Evolutionary conservation across 2,113 vertebrate species (phyloP).

Genomic region (Clupea harengus): DNA sequence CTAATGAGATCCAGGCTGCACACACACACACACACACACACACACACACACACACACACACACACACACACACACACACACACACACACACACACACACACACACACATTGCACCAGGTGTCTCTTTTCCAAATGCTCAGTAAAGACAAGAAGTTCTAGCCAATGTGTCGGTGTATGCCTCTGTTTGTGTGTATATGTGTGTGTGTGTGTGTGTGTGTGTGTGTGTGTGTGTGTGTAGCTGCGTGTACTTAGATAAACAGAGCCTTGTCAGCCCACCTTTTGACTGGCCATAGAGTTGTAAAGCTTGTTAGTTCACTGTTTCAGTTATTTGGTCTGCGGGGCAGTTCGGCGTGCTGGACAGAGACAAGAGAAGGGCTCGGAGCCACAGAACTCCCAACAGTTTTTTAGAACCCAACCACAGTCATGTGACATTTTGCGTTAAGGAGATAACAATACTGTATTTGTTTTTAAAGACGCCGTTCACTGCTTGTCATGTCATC

Average conservation of each 20-base stretch:
- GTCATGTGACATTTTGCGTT: neutral
- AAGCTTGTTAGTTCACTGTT: slow-evolving; percentile 55
- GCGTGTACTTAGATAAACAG: neutral
- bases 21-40: neutral
- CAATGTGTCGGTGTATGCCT: slow-evolving; percentile 43
- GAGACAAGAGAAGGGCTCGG: slow-evolving; percentile 22
- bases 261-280: slow-evolving; percentile 33
- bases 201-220: neutral
- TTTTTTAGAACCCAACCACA: neutral
- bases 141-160: neutral
- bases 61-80: neutral
- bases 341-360: slow-evolving; percentile 43
- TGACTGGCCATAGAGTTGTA: slow-evolving; percentile 33
- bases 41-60: neutral
- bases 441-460: neutral
- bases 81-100: neutral
- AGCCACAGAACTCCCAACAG: neutral
- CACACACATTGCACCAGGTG: slow-evolving; percentile 29
- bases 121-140: slow-evolving; percentile 20
- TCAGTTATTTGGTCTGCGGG: slow-evolving; percentile 47
- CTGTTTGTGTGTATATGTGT: neutral
- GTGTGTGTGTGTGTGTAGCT: slow-evolving; percentile 9
- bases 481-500: neutral
- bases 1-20: slow-evolving; percentile 16
- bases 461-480: slow-evolving; percentile 1